Evolutionary conservation across 2,113 vertebrate genomes (phyloP).

Genomic region (Dasyprocta punctata): DNA sequence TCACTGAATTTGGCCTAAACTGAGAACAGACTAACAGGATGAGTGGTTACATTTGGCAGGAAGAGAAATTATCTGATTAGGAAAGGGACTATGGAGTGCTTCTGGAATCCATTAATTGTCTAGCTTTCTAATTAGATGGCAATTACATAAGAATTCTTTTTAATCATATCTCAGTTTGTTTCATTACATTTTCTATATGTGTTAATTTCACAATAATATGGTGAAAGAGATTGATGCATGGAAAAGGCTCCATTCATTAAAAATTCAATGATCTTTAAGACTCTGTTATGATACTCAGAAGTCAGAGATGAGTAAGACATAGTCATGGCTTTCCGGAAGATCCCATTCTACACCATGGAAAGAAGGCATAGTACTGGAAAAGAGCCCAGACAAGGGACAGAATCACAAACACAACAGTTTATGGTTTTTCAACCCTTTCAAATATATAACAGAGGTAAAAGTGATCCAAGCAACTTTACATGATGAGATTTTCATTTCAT

Average conservation of each 20-base stretch:
- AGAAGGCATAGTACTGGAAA: background rate
- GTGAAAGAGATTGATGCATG: background rate
- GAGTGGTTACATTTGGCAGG: background rate
- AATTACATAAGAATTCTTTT: background rate
- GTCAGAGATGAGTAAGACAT: background rate
- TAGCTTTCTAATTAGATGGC: background rate
- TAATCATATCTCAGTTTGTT: background rate
- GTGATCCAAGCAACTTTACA: background rate
- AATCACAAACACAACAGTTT: accelerated
- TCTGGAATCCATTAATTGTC: background rate
- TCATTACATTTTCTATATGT: background rate
- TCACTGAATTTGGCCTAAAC: background rate
- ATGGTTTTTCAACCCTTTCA: background rate
- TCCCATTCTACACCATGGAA: background rate
- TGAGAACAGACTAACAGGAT: background rate
- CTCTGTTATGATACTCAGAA: background rate
- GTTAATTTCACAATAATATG: background rate
- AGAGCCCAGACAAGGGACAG: background rate
- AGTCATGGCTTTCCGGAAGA: background rate
- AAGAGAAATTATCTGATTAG: background rate
- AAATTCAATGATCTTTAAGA: background rate
- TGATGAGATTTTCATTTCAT: background rate
- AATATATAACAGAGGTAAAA: background rate
- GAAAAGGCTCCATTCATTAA: background rate
- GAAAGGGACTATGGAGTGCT: background rate